These are phyloP conservation scores for Mohoua ochrocephala DNA, from an alignment of 2,113 vertebrate genomes.

Conservation along the genomic window DNA sequence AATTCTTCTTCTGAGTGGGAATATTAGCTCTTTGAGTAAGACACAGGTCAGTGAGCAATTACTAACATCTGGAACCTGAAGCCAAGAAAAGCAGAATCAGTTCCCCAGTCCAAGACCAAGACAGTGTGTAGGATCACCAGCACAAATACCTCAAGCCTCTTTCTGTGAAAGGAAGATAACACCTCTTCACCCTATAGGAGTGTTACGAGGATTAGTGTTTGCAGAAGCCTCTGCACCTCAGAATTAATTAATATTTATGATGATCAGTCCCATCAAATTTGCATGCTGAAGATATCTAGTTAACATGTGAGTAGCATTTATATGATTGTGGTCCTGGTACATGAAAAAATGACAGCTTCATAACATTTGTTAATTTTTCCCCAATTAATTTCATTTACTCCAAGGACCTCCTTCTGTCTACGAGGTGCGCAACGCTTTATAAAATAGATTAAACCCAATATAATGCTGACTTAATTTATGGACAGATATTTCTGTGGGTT, in stretches of 20 bases:
- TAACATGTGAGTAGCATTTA: not conserved
- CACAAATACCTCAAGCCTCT: not conserved
- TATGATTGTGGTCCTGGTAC: not conserved
- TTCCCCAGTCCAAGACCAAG: not conserved
- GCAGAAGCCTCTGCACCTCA: not conserved
- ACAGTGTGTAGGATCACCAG: fast-evolving
- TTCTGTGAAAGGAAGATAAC: not conserved
- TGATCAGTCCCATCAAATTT: not conserved
- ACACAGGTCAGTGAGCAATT: not conserved
- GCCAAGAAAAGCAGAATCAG: not conserved
- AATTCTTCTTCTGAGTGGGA: not conserved
- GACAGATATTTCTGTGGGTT: not conserved
- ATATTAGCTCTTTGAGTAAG: not conserved
- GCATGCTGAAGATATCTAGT: not conserved
- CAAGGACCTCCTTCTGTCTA: not conserved
- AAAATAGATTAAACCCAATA: conserved; percentile 30
- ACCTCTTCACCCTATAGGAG: not conserved
- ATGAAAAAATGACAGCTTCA: not conserved
- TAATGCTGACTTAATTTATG: conserved; percentile 40
- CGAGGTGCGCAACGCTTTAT: not conserved
- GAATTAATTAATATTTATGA: not conserved
- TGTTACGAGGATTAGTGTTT: not conserved
- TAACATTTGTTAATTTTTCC: conserved; percentile 13
- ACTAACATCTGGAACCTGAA: not conserved
- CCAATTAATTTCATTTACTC: conserved; percentile 39